These are phyloP conservation scores for Ectropis grisescens DNA, from an alignment of 1,140 invertebrate species.

Conservation along the genomic window DNA sequence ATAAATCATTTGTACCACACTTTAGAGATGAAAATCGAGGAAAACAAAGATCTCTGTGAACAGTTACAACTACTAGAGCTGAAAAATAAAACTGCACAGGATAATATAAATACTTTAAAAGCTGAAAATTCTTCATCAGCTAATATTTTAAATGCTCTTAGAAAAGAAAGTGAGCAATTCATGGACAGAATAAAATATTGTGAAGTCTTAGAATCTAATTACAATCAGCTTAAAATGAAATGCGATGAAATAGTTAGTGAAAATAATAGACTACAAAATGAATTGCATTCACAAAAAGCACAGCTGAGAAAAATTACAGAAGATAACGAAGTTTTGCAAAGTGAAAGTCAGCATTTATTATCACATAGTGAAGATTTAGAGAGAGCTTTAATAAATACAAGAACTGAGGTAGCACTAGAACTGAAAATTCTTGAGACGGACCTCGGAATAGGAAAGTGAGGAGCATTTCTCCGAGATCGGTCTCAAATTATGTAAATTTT, in stretches of 20 bases:
- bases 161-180: constrained; percentile 27
- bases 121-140: constrained; percentile 22
- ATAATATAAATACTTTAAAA: constrained; percentile 25
- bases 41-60: constrained; percentile 25
- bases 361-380: constrained; percentile 33
- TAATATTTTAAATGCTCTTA: constrained; percentile 16
- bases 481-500: no score
- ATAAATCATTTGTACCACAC: constrained; percentile 25
- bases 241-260: constrained; percentile 21
- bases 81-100: constrained; percentile 11
- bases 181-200: constrained; percentile 30
- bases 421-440: no score
- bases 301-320: constrained; percentile 23
- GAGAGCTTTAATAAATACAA: constrained; percentile 26
- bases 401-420: constrained; percentile 28
- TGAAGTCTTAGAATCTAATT: constrained; percentile 25
- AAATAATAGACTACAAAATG: constrained; percentile 30
- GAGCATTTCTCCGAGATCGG: no score
- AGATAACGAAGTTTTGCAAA: constrained; percentile 27
- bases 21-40: constrained; percentile 32
- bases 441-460: no score
- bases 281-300: constrained; percentile 20
- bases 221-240: constrained; percentile 19
- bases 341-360: constrained; percentile 25
- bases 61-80: constrained; percentile 21